Evolutionary conservation across 2,113 vertebrate genomes (phyloP).

Genomic region (Leucopsar rothschildi): DNA sequence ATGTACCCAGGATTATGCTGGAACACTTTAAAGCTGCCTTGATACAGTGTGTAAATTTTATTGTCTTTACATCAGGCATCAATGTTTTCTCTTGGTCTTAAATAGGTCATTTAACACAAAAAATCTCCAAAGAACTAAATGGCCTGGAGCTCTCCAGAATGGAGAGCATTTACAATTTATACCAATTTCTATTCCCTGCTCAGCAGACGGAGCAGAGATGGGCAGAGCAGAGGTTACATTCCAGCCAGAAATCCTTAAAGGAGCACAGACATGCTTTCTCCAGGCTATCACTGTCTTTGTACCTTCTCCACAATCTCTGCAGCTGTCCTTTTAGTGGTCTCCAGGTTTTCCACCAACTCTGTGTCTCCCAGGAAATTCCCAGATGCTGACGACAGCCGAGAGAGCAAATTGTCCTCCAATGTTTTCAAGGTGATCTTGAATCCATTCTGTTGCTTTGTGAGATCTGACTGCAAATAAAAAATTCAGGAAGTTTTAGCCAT

Average conservation of each 20-base stretch:
- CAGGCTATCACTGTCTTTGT: neutral
- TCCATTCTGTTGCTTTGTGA: conserved; percentile 93
- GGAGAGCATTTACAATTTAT: neutral
- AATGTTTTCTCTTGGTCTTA: conserved; percentile 13
- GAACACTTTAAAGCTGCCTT: neutral
- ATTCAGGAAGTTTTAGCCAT: neutral
- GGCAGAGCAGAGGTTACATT: neutral
- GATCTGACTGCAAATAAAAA: conserved; percentile 79
- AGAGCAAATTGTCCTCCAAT: conserved; percentile 90
- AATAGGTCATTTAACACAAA: conserved; percentile 30
- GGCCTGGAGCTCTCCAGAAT: neutral
- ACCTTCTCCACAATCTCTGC: conserved; percentile 92
- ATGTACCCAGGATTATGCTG: neutral
- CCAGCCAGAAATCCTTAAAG: neutral
- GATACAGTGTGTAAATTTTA: conserved; percentile 34
- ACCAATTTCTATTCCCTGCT: neutral
- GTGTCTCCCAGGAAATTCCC: conserved; percentile 93
- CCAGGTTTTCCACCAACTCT: conserved; percentile 89
- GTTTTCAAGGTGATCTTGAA: conserved; percentile 98
- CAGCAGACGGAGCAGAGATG: neutral
- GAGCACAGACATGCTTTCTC: neutral
- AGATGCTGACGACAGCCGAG: conserved; percentile 89
- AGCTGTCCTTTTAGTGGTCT: conserved; percentile 89
- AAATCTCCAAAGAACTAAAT: neutral
- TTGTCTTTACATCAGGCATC: conserved; percentile 6